Evolutionary conservation across 2,888 invertebrate genomes (phyloP).

Genomic region (Helobdella robusta): DNA sequence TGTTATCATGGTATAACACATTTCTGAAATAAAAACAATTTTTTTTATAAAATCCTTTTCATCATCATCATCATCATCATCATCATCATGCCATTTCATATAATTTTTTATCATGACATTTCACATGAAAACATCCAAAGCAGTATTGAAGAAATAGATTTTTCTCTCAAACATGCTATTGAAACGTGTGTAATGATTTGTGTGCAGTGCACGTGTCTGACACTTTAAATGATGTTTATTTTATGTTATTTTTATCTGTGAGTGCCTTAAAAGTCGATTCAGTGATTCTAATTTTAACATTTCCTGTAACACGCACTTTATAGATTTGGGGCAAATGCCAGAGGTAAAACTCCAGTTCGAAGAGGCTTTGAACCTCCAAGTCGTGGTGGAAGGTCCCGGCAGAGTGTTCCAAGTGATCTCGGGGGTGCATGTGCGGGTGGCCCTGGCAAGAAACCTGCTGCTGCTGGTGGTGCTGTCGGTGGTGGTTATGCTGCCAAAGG

Average conservation of each 20-base stretch:
- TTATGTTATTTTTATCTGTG: too few species aligned
- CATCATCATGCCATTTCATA: not conserved
- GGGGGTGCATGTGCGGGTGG: constrained; percentile 22
- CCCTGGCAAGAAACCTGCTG: constrained; percentile 33
- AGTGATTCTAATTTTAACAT: too few species aligned
- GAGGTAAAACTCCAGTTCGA: not conserved
- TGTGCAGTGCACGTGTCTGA: too few species aligned
- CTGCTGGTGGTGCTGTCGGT: constrained; percentile 12
- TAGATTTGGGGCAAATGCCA: not conserved
- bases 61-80: not conserved
- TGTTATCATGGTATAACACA: too few species aligned
- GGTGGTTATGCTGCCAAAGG: constrained; percentile 24
- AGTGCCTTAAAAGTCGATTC: too few species aligned
- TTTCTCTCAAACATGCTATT: too few species aligned
- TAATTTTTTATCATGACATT: not conserved
- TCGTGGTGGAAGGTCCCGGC: not conserved
- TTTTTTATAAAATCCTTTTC: too few species aligned
- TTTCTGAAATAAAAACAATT: too few species aligned
- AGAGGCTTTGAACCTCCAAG: constrained; percentile 10
- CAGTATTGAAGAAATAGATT: too few species aligned
- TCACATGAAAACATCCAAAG: not conserved
- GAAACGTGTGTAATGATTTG: too few species aligned
- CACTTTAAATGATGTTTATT: too few species aligned
- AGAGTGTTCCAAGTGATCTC: constrained; percentile 5
- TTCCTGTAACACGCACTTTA: too few species aligned